phyloP scores from a whole-genome alignment of 2,888 invertebrate genomes.

The Diaperis boleti region DNA sequence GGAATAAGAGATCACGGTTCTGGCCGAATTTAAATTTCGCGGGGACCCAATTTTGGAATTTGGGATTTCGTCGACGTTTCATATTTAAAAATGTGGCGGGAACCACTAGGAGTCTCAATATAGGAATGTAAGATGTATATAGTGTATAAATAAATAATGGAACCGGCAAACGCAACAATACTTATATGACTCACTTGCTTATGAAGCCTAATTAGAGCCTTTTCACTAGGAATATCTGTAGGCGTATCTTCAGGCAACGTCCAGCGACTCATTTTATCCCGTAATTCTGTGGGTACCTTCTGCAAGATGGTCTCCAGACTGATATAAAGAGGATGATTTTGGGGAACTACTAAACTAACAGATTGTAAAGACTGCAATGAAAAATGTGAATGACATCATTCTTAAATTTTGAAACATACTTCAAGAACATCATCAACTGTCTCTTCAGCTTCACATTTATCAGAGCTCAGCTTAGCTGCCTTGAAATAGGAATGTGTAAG shows the following conservation, averaged over 20 bases:
- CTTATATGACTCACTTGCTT: conserved; percentile 75
- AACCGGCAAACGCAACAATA: too few relatives aligned
- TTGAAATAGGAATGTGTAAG: conserved; percentile 92
- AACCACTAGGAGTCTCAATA: too few relatives aligned
- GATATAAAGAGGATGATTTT: conserved; percentile 80
- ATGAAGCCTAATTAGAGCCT: conserved; percentile 89
- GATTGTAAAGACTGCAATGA: conserved; percentile 82
- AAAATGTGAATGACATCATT: background rate
- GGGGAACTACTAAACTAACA: conserved; percentile 80
- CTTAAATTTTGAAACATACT: conserved; percentile 67
- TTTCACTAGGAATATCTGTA: conserved; percentile 80
- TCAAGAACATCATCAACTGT: conserved; percentile 94
- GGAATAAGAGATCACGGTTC: too few relatives aligned
- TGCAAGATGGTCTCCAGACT: conserved; percentile 91
- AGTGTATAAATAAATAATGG: too few relatives aligned
- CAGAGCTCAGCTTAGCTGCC: conserved; percentile 92
- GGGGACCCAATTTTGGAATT: too few relatives aligned
- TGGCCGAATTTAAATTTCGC: too few relatives aligned
- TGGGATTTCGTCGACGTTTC: too few relatives aligned
- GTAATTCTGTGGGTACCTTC: conserved; percentile 85
- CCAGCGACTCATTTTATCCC: conserved; percentile 79
- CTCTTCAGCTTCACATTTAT: conserved; percentile 98
- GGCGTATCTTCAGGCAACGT: conserved; percentile 72
- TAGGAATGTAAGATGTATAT: too few relatives aligned
- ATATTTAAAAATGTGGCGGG: too few relatives aligned